Conservation (phyloP, 2,888 invertebrate species). For the Microdon myrmicae region DNA sequence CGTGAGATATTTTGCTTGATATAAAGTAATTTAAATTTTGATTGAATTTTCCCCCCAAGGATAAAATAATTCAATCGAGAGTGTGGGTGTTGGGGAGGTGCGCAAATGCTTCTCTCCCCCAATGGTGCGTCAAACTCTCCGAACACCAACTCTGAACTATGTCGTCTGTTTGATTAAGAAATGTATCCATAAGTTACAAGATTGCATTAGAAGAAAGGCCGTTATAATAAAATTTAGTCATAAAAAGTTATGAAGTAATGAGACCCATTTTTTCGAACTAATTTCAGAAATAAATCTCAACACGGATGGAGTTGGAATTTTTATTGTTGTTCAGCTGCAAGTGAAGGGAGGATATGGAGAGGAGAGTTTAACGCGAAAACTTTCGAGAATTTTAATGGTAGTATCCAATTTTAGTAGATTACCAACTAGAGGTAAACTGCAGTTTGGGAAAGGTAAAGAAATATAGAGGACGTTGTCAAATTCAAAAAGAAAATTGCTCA, state of each 20-base stretch:
- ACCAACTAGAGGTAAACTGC: no score
- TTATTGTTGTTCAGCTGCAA: slow-evolving; percentile 27
- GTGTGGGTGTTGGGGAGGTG: slow-evolving; percentile 8
- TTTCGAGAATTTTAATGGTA: slow-evolving; percentile 22
- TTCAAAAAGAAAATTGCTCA: no score
- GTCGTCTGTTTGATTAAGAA: slow-evolving; percentile 25
- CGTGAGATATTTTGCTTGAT: no score
- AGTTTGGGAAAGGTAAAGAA: no score
- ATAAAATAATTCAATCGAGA: slow-evolving; percentile 44
- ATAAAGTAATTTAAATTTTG: slow-evolving; percentile 51
- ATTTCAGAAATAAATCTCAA: slow-evolving; percentile 18
- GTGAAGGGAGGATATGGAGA: slow-evolving; percentile 25
- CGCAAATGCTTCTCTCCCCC: background rate
- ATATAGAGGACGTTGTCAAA: no score
- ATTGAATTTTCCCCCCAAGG: slow-evolving; percentile 51
- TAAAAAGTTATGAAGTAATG: slow-evolving; percentile 32
- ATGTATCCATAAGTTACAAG: slow-evolving; percentile 33
- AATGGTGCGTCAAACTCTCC: background rate
- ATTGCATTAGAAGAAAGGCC: slow-evolving; percentile 13
- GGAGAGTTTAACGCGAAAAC: slow-evolving; percentile 21
- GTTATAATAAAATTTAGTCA: no score
- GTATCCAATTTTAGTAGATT: slow-evolving; percentile 22
- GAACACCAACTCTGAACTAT: slow-evolving; percentile 26
- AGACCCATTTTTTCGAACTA: slow-evolving; percentile 25
- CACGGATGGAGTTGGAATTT: slow-evolving; percentile 11